Conservation (phyloP, 2,113 vertebrate genomes). For the Mesoclemmys tuberculata region DNA sequence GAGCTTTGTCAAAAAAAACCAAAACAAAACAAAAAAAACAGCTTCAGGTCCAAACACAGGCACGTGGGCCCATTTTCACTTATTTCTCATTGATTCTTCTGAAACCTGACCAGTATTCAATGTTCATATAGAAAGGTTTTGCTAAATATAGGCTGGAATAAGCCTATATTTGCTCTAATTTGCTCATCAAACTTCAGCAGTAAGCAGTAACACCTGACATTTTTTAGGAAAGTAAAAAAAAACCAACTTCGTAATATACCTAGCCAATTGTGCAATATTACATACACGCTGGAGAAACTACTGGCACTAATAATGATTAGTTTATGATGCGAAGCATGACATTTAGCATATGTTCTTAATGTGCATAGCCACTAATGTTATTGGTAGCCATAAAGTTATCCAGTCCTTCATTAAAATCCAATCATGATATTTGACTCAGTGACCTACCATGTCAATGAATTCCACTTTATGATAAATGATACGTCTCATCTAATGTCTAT, state of each 20-base stretch:
- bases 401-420: background rate
- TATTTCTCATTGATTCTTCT: background rate
- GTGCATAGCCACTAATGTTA: background rate
- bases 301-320: background rate
- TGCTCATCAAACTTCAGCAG: background rate
- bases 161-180: no score
- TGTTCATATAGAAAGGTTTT: background rate
- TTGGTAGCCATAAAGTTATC: background rate
- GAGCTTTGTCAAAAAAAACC: background rate
- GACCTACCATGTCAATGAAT: background rate
- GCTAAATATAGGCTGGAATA: rapidly evolving
- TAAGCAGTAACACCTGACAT: background rate
- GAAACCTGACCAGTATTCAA: background rate
- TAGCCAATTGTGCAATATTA: background rate
- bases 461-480: background rate
- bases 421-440: background rate
- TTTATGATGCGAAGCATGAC: background rate
- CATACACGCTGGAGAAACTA: background rate
- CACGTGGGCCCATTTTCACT: background rate
- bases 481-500: background rate
- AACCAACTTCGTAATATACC: background rate
- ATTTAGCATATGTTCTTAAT: background rate
- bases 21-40: background rate
- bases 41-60: background rate
- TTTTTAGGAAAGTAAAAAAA: background rate